Evolutionary conservation across 2,113 vertebrate species (phyloP).

Genomic region (Mirza zaza): DNA sequence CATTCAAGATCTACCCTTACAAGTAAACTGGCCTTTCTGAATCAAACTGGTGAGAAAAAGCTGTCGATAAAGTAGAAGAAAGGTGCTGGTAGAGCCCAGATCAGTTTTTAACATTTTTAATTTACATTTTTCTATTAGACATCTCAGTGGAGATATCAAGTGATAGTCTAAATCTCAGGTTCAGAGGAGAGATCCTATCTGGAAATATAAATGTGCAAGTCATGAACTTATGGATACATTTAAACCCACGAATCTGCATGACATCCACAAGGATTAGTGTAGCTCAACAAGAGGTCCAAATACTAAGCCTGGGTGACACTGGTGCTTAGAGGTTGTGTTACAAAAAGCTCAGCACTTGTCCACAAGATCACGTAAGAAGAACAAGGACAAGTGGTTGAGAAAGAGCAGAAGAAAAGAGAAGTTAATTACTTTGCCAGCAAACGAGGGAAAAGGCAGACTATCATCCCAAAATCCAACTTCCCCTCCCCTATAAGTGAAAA

Average conservation of each 20-base stretch:
- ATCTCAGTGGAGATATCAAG: not conserved
- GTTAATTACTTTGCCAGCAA: too few relatives aligned
- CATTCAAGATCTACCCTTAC: not conserved
- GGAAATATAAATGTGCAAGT: not conserved
- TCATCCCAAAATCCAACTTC: too few relatives aligned
- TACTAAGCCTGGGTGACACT: not conserved
- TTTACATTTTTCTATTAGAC: not conserved
- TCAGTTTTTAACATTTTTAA: not conserved
- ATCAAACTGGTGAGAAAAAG: not conserved
- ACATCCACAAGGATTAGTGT: not conserved
- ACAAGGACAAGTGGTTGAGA: too few relatives aligned
- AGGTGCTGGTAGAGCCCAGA: not conserved
- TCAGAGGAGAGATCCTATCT: not conserved
- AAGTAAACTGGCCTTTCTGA: not conserved
- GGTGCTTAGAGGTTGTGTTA: not conserved
- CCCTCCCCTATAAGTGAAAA: too few relatives aligned
- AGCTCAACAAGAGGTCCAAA: not conserved
- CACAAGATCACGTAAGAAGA: too few relatives aligned
- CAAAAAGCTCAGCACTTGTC: too few relatives aligned
- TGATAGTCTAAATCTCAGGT: not conserved
- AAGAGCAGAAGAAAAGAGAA: too few relatives aligned
- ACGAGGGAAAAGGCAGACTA: too few relatives aligned
- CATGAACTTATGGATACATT: not conserved
- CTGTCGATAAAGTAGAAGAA: not conserved
- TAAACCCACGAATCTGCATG: not conserved